These are phyloP conservation scores for Cercopithecus mona DNA, from an alignment of 2,113 vertebrate species.

Conservation along the genomic window DNA sequence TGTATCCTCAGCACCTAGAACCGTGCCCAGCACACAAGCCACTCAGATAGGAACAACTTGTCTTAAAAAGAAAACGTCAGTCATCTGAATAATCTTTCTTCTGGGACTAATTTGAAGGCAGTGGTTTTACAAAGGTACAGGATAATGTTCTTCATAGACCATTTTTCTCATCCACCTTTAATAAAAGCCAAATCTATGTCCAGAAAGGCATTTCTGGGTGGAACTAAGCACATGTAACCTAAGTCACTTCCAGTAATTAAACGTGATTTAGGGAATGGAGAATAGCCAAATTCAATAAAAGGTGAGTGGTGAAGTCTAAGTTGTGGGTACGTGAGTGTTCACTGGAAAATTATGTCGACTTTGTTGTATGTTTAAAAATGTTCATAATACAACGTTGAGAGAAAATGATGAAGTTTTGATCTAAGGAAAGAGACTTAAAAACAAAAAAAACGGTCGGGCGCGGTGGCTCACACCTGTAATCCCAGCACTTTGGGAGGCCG, in stretches of 20 bases:
- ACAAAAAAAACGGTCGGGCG: too few relatives aligned
- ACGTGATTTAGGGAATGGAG: not conserved
- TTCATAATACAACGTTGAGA: not conserved
- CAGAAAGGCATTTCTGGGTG: not conserved
- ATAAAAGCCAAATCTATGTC: not conserved
- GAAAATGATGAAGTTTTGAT: not conserved
- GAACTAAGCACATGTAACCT: not conserved
- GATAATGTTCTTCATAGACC: not conserved
- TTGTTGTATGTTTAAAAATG: not conserved
- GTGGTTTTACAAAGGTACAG: not conserved
- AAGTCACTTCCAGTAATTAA: not conserved
- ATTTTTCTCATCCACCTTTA: not conserved
- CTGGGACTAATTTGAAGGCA: not conserved
- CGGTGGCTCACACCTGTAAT: too few relatives aligned
- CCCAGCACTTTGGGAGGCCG: too few relatives aligned
- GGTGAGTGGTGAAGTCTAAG: not conserved
- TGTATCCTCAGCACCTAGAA: not conserved
- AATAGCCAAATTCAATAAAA: not conserved
- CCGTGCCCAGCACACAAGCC: not conserved
- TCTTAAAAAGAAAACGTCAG: not conserved
- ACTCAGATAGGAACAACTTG: not conserved
- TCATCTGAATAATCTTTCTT: not conserved
- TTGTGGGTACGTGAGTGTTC: too few relatives aligned
- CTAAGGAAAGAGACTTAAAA: not conserved
- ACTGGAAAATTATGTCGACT: not conserved